A percentile compares a stretch with the other conserved stretches of the same genome.
These are phyloP conservation scores for Anser brachyrhynchus DNA, from an alignment of 2,113 vertebrate species.

Conservation along the genomic window DNA sequence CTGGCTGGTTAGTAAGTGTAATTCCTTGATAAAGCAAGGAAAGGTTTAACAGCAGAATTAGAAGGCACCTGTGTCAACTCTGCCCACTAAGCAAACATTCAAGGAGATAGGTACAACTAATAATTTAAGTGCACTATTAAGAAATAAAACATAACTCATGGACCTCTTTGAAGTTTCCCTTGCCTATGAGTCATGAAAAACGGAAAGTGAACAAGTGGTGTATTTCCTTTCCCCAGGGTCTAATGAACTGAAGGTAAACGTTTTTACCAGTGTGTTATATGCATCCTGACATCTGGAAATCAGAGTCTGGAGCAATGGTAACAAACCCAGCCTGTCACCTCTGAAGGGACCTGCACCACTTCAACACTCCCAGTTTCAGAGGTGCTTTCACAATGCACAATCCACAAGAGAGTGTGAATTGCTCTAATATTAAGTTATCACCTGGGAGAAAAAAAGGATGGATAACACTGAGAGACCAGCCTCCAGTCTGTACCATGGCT, in stretches of 20 bases:
- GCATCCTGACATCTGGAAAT: not conserved
- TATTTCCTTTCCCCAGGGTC: not conserved
- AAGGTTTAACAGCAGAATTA: not conserved
- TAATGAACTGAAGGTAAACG: not conserved
- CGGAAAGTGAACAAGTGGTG: not conserved
- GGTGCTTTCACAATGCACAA: accelerated
- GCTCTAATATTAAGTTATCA: not conserved
- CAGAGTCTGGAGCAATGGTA: not conserved
- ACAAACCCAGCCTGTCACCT: not conserved
- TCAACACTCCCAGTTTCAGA: not conserved
- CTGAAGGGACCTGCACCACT: accelerated
- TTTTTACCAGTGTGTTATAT: not conserved
- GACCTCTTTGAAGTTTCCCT: slow-evolving; percentile 15
- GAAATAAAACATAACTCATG: slow-evolving; percentile 7
- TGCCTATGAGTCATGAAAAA: not conserved
- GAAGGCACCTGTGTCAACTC: slow-evolving; percentile 50
- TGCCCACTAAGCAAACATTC: not conserved
- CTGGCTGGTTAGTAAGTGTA: not conserved
- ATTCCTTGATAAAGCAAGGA: not conserved
- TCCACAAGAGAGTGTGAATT: not conserved
- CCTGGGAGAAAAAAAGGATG: not conserved
- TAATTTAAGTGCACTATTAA: slow-evolving; percentile 1
- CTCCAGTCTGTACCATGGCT: not conserved
- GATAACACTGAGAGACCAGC: not conserved
- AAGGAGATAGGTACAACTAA: not conserved